Conservation (phyloP, 30 jellyfish, hydroid and myxozoan species). For the Calvadosia cruxmelitensis region DNA sequence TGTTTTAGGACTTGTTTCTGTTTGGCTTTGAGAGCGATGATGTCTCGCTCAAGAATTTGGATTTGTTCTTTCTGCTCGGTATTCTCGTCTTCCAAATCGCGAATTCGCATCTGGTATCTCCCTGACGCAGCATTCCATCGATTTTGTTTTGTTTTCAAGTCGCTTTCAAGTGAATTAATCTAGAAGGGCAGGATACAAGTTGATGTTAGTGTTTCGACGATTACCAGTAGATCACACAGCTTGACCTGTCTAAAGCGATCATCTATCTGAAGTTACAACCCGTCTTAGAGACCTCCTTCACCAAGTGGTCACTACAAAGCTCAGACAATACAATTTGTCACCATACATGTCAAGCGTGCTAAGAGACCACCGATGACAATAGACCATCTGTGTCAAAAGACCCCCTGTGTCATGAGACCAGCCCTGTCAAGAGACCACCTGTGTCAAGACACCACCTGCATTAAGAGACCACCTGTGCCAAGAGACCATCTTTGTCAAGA, state of each 20-base stretch:
- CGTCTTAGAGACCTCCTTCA: too few relatives aligned
- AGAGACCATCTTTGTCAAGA: too few relatives aligned
- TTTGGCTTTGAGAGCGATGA: background rate
- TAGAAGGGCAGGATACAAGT: background rate
- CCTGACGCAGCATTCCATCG: conserved; percentile 81
- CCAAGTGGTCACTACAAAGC: too few relatives aligned
- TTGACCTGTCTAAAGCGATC: background rate
- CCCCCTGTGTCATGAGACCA: too few relatives aligned
- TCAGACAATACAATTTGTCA: too few relatives aligned
- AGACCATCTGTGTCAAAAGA: too few relatives aligned
- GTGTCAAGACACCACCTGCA: too few relatives aligned
- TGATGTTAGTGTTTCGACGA: background rate
- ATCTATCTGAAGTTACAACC: too few relatives aligned
- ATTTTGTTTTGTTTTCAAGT: conserved; percentile 50
- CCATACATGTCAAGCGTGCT: too few relatives aligned
- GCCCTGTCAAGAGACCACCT: too few relatives aligned
- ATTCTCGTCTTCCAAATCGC: conserved; percentile 62
- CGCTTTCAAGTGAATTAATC: conserved; percentile 39
- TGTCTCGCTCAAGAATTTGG: conserved; percentile 45
- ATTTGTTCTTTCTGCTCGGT: conserved; percentile 40
- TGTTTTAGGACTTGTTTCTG: background rate
- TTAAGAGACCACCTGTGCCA: too few relatives aligned
- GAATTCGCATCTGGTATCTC: conserved; percentile 62
- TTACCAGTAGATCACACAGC: too few relatives aligned
- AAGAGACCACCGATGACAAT: background rate